These are phyloP conservation scores for Gibbula magus DNA, from an alignment of 2,888 invertebrate genomes.

Conservation along the genomic window DNA sequence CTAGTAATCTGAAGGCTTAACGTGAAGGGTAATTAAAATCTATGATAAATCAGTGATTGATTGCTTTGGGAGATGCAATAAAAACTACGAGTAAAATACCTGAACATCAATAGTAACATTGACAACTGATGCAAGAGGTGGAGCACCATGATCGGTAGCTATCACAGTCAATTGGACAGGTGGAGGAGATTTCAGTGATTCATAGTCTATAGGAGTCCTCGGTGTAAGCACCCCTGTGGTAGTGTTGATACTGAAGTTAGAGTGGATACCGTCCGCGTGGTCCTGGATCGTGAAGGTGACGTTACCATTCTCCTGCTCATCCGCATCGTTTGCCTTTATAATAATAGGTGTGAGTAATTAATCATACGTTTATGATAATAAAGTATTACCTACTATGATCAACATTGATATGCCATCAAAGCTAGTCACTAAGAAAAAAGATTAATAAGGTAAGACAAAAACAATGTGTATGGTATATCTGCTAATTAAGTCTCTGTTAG, in stretches of 20 bases:
- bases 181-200: conserved; percentile 27
- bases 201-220: conserved; percentile 61
- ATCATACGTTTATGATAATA: no score
- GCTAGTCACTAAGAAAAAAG: no score
- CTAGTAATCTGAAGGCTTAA: no score
- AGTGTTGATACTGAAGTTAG: conserved; percentile 80
- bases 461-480: no score
- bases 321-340: not conserved
- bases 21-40: no score
- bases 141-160: not conserved
- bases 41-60: no score
- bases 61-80: no score
- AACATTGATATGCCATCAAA: no score
- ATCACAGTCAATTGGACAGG: not conserved
- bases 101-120: not conserved
- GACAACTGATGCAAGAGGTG: not conserved
- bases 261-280: conserved; percentile 1
- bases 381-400: no score
- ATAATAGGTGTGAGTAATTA: no score
- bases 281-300: not conserved
- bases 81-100: not conserved
- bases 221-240: conserved; percentile 79
- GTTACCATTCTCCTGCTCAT: not conserved
- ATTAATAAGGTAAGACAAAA: no score
- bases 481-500: no score